phyloP scores from a whole-genome alignment of 2,113 vertebrate genomes.

The Pristiophorus japonicus region DNA sequence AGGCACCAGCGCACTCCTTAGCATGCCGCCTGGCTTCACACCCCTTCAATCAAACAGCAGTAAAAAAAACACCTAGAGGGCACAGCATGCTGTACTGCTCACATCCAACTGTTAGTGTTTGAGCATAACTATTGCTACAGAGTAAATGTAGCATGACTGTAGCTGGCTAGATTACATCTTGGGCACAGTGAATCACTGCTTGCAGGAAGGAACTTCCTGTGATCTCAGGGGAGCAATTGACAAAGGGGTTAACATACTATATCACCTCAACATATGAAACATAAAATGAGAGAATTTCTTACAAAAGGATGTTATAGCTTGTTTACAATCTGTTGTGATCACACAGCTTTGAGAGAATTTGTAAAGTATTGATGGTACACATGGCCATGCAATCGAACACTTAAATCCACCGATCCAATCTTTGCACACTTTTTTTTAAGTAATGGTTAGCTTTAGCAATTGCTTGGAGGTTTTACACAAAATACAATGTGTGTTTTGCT shows the following conservation, averaged over 20 bases:
- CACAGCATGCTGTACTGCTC: conserved; percentile 24
- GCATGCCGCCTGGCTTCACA: neutral
- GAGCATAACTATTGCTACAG: neutral
- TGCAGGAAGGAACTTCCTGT: conserved; percentile 24
- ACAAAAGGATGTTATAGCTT: neutral
- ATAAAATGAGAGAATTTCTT: neutral
- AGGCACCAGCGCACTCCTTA: neutral
- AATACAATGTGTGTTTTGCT: neutral
- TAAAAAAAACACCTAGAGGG: neutral
- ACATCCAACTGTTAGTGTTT: neutral
- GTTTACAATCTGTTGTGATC: neutral
- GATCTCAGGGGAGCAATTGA: neutral
- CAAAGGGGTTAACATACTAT: conserved; percentile 22
- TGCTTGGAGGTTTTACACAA: neutral
- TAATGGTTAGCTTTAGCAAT: neutral
- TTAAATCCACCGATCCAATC: neutral
- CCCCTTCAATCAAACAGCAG: conserved; percentile 22
- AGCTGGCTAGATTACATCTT: conserved; percentile 25
- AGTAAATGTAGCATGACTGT: conserved; percentile 27
- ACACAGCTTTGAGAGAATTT: neutral
- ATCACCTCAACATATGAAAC: conserved; percentile 12
- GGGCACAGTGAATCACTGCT: conserved; percentile 5
- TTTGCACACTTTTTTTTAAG: neutral
- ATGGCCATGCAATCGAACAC: neutral
- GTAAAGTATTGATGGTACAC: neutral